These are phyloP conservation scores for Colletes latitarsis DNA, from an alignment of 1,140 invertebrate species.

Conservation along the genomic window DNA sequence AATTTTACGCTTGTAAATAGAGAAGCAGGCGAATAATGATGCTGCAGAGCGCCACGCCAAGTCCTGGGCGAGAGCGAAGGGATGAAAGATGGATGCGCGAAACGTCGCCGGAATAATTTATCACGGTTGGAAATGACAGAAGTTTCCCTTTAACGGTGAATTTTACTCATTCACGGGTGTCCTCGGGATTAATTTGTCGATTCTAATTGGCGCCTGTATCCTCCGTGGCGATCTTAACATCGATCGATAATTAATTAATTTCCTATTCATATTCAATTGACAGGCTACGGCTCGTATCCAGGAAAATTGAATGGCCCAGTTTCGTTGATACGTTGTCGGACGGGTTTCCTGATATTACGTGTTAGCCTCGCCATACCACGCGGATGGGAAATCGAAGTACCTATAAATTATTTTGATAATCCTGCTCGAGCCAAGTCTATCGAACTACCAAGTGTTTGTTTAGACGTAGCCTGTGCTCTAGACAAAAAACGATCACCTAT, in stretches of 20 bases:
- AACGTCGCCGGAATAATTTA: slow-evolving; percentile 31
- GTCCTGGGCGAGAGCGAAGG: neutral
- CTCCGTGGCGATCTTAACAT: slow-evolving; percentile 17
- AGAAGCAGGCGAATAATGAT: neutral
- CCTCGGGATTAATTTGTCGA: slow-evolving; percentile 18
- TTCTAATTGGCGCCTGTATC: slow-evolving; percentile 6
- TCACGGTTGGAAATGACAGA: slow-evolving; percentile 9
- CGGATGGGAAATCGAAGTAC: no score
- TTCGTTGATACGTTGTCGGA: neutral
- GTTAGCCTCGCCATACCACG: neutral
- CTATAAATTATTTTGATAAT: no score
- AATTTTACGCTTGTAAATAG: slow-evolving; percentile 1
- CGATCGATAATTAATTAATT: slow-evolving; percentile 30
- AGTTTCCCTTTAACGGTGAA: slow-evolving; percentile 22
- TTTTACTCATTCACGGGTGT: slow-evolving; percentile 29
- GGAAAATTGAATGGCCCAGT: slow-evolving; percentile 3
- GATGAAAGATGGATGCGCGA: slow-evolving; percentile 19
- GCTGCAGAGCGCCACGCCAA: neutral
- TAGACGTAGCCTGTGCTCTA: no score
- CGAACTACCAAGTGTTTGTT: no score
- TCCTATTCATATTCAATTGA: slow-evolving; percentile 4
- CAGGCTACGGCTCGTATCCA: neutral
- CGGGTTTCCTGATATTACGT: neutral
- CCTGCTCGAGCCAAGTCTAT: no score
- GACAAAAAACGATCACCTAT: no score